phyloP scores from a whole-genome alignment of 2,113 vertebrate genomes.

The Eublepharis macularius region DNA sequence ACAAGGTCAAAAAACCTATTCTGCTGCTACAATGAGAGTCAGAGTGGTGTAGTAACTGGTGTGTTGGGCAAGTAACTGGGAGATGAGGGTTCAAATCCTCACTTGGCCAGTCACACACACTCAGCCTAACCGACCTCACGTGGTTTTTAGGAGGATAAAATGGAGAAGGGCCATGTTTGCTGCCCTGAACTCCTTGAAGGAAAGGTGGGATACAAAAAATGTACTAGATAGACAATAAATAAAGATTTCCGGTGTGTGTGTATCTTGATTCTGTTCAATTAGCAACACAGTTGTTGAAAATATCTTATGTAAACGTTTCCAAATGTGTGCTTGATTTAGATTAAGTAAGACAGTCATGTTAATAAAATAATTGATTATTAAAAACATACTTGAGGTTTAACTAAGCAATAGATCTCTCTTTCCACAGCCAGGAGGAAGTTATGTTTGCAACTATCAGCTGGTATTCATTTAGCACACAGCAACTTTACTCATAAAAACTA shows the following conservation, averaged over 20 bases:
- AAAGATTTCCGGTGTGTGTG: too few relatives aligned
- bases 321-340: conserved; percentile 20
- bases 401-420: conserved; percentile 48
- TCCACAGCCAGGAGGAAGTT: conserved; percentile 39
- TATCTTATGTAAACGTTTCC: not conserved
- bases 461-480: conserved; percentile 56
- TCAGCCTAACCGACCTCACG: too few relatives aligned
- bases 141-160: too few relatives aligned
- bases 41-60: too few relatives aligned
- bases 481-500: conserved; percentile 51
- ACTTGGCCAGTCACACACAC: too few relatives aligned
- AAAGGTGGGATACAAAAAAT: too few relatives aligned
- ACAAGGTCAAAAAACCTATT: not conserved
- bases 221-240: too few relatives aligned
- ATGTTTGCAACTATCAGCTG: conserved; percentile 56
- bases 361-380: conserved; percentile 50
- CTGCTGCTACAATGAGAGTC: not conserved
- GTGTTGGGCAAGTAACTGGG: too few relatives aligned
- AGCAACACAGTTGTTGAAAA: conserved; percentile 21
- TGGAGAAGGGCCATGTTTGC: too few relatives aligned
- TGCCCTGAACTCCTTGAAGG: too few relatives aligned
- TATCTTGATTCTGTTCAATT: not conserved
- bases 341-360: conserved; percentile 35
- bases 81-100: too few relatives aligned
- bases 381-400: conserved; percentile 55